A percentile compares a stretch with the other conserved stretches of the same genome.
Evolutionary conservation across 2,888 invertebrate species (phyloP).

Genomic region (Buathra laborator): DNA sequence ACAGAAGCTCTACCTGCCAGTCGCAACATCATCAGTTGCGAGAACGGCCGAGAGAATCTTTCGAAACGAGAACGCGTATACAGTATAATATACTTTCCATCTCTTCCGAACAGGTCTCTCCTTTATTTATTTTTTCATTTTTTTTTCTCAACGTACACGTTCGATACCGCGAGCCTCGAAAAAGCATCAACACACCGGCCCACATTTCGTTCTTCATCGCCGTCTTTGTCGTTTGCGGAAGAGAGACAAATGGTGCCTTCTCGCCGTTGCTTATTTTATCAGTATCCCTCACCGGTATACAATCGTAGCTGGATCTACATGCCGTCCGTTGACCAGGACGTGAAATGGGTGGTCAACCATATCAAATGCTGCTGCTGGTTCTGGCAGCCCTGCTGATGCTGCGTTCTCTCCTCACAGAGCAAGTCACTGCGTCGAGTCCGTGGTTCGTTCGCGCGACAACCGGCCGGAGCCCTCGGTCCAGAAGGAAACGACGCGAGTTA

Average conservation of each 20-base stretch:
- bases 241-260: conserved; percentile 53
- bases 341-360: conserved; percentile 81
- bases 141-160: conserved; percentile 16
- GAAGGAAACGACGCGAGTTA: conserved; percentile 21
- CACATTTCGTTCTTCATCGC: conserved; percentile 42
- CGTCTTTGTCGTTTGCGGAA: conserved; percentile 27
- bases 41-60: conserved; percentile 28
- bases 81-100: conserved; percentile 45
- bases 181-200: conserved; percentile 34
- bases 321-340: conserved; percentile 76
- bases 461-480: conserved; percentile 12
- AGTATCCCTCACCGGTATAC: conserved; percentile 47
- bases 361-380: conserved; percentile 57
- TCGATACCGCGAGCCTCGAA: conserved; percentile 38
- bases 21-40: conserved; percentile 55
- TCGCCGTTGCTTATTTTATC: conserved; percentile 64
- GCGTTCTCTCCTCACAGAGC: conserved; percentile 45
- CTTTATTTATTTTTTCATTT: not conserved
- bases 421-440: conserved; percentile 46
- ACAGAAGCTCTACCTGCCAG: conserved; percentile 53
- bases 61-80: conserved; percentile 42
- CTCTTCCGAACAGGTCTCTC: conserved; percentile 36
- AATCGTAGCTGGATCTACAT: conserved; percentile 80
- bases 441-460: conserved; percentile 35
- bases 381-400: conserved; percentile 65